Conservation (phyloP, 2,113 vertebrate genomes). For the Stomatorhinus ivindoensis region DNA sequence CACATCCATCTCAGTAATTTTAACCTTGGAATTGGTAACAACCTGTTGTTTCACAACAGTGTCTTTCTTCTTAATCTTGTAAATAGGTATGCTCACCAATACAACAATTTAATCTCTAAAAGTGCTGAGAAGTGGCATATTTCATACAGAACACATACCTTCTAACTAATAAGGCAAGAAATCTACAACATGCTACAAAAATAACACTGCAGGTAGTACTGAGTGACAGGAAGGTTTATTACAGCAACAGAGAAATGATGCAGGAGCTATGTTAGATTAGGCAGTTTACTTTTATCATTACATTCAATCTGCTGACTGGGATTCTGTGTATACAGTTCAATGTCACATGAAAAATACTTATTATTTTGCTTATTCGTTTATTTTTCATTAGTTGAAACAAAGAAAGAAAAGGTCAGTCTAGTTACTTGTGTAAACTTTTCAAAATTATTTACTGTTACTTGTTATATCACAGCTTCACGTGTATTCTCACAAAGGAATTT, state of each 20-base stretch:
- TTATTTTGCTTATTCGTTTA: background rate
- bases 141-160: background rate
- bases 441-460: background rate
- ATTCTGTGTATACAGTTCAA: background rate
- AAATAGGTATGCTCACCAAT: background rate
- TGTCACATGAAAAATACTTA: background rate
- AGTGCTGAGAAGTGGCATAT: background rate
- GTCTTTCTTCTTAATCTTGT: background rate
- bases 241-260: background rate
- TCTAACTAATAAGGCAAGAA: background rate
- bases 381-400: background rate
- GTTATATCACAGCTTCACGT: background rate
- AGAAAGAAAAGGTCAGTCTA: background rate
- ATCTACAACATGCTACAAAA: background rate
- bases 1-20: conserved; percentile 18
- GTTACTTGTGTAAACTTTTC: background rate
- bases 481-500: background rate
- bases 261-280: background rate
- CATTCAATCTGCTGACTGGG: background rate
- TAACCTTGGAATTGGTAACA: conserved; percentile 11
- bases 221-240: background rate
- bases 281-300: background rate
- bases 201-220: background rate
- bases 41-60: background rate
- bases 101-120: background rate